These are phyloP conservation scores for Zosterops hypoxanthus DNA, from an alignment of 2,113 vertebrate species.

Conservation along the genomic window DNA sequence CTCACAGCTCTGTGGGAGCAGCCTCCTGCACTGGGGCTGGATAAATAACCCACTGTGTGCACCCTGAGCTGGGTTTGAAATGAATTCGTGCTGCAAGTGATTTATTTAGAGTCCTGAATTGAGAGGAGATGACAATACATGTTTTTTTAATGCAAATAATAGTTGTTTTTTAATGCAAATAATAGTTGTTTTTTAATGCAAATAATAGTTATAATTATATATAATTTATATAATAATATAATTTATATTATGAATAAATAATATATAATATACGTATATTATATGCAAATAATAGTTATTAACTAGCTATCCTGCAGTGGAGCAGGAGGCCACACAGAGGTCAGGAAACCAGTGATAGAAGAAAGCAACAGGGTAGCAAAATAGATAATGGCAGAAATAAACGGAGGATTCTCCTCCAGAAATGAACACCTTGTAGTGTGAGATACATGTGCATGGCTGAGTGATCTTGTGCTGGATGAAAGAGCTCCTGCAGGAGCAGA, in stretches of 20 bases:
- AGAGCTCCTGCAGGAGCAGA: neutral
- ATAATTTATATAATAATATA: too few relatives aligned
- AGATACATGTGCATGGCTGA: neutral
- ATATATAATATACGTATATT: too few relatives aligned
- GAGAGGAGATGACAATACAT: neutral
- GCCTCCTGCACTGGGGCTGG: neutral
- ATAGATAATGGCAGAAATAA: neutral
- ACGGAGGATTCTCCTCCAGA: neutral
- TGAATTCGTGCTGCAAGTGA: neutral
- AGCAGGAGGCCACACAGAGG: too few relatives aligned
- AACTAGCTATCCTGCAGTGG: too few relatives aligned
- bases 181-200: neutral
- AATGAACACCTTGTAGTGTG: neutral
- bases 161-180: neutral
- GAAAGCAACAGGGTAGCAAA: neutral
- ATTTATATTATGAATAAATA: too few relatives aligned
- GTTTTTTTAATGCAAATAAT: neutral
- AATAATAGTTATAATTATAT: neutral
- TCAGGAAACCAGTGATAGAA: neutral
- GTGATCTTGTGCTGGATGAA: neutral
- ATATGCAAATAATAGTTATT: too few relatives aligned
- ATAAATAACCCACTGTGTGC: accelerated
- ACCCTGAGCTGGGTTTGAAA: neutral
- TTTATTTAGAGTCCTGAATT: neutral
- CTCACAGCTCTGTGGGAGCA: neutral